Evolutionary conservation across 1,140 invertebrate genomes (phyloP), one percentile per base, ranked within the genome.

Genomic region (Caenorhabditis inopinata): DNA sequence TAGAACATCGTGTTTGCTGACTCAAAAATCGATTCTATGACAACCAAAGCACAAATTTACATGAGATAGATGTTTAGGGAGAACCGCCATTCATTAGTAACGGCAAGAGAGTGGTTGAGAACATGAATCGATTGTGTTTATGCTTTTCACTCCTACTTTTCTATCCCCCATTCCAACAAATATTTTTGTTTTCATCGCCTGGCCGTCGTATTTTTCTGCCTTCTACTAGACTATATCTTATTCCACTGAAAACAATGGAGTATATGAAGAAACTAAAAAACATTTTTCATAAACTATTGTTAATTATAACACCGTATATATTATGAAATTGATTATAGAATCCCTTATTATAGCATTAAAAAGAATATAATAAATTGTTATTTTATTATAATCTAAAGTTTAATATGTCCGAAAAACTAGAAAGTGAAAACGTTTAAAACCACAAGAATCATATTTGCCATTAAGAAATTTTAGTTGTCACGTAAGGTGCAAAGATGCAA

Each of bases 131-230:
- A 68, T 32, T 68, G 58, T 68, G 58, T 68, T 68, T 68, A 38
- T 68, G 58, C 58, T 68, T 68, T 68, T 68, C 58, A 29, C 58
- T 68, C 32, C 25, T 12, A 12, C 58, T 62, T 68, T 38, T 18
- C 38, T 21, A 21, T 68, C 38, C 58, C 32, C 9, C 58, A 68
- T 68, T 68, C 58, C 29, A 68, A 68, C 58, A 68, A 68, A 68
- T 68, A 68, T 68, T 68, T 68, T 68, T 68, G 58, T 68, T 68
- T 68, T 68, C 58, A 68, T 68, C n/a, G 58, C 58, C 58, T 21
- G 58, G 38, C 58, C 38, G 58, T 32, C 32, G 58, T 68, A 68
- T 68, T 68, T 68, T n/a, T 38, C 32, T 68, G 58, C 21, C 38
- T 68, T 68, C 27, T 32, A 11, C 49, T 32, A 1, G 32, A 32